Evolutionary conservation across 2,113 vertebrate species (phyloP), one percentile per base, ranked within the genome.

Genomic region (Antennarius striatus): DNA sequence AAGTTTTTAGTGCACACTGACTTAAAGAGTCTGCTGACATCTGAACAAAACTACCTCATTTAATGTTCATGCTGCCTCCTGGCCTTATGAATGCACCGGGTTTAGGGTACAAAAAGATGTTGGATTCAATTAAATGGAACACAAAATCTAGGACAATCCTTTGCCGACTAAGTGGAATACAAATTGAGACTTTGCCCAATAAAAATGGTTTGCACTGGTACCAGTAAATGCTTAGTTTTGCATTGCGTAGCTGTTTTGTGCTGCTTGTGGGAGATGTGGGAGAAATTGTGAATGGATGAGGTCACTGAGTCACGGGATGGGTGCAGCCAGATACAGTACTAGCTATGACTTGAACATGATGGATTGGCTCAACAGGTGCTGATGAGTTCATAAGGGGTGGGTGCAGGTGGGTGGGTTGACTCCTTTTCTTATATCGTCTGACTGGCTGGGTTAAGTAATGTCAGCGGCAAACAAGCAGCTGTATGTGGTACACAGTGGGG

Each of bases 381-480:
- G 32, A 36, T 7, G 32, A 36, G 32, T 36, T 36, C 32, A 36
- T 36, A 36, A 36, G 32, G 32, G 3, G 32, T 36, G 32, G 32
- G 32, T 7, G 32, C 7, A 3, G 32, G 67, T 56, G 13, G 22
- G n/a, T 0, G 1, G 29, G 61, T 54, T 48, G 16, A 22, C 46
- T 28, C 16, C 36, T 71, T 17, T 60, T 71, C 61, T 36, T 30
- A 28, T 57, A 39, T 75, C 50, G 63, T 42, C 67, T 65, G 4
- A 32, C 40, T 49, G 58, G 49, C 51, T 57, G 16, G 36, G 40
- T 57, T 67, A 67, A 76, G 63, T 52, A 75, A 83, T 63, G 72
- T 71, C 53, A 74, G 60, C 48, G 53, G 49, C 58, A 82, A 82
- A 75, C 73, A 73, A 83, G 49, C 65, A 22, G 8, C 62, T 53